Conservation (phyloP, 2,113 vertebrate species). For the Motacilla tschutschensis region DNA sequence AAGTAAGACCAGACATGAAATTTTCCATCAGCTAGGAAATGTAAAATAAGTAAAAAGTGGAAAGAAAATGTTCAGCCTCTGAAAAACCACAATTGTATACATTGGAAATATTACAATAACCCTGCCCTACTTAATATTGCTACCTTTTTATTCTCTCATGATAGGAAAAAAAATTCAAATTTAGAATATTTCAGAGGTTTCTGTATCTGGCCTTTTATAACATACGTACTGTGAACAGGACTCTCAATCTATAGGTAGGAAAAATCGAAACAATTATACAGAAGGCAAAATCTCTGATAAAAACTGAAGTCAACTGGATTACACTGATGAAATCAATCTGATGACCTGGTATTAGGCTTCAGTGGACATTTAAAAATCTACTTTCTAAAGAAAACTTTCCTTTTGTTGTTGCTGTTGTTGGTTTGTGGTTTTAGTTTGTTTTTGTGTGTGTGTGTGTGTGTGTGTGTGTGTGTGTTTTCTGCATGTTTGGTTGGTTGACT, state of each 20-base stretch:
- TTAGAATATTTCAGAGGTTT: not conserved
- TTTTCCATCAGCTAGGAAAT: slow-evolving; percentile 17
- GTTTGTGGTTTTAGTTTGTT: not conserved
- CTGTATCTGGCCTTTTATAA: not conserved
- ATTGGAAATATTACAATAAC: not conserved
- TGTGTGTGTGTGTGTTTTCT: not conserved
- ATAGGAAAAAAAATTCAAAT: not conserved
- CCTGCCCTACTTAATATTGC: not conserved
- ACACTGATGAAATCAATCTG: not conserved
- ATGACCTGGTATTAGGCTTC: not conserved
- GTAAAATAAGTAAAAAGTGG: slow-evolving; percentile 45
- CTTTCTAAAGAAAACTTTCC: not conserved
- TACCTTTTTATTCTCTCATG: not conserved
- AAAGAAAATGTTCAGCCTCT: not conserved
- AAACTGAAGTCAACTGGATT: not conserved
- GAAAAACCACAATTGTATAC: not conserved
- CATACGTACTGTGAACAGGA: not conserved
- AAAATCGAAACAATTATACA: not conserved
- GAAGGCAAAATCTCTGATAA: slow-evolving; percentile 2
- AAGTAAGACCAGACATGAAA: not conserved
- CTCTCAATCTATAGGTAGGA: not conserved
- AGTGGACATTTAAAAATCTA: not conserved
- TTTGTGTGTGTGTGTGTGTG: not conserved
- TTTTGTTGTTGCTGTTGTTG: not conserved
- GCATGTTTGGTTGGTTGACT: not conserved